Evolutionary conservation across 2,888 invertebrate species (phyloP), one percentile per base, ranked within the genome.

Genomic region (Hyposoter didymator): DNA sequence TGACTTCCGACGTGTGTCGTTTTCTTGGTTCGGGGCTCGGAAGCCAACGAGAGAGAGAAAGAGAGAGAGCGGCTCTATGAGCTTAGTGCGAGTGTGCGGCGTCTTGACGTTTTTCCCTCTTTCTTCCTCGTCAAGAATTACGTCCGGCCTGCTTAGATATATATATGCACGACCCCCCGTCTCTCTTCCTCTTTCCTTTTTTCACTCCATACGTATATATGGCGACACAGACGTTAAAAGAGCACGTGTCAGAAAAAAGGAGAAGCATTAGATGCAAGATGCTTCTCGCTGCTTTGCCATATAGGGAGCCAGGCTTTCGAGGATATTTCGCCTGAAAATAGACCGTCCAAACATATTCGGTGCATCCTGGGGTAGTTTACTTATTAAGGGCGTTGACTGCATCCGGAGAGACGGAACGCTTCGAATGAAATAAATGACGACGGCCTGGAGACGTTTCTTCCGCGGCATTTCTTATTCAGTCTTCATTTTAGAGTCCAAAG

Each of bases 1-100:
- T 52, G 76, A 86, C 84, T 86, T 86, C 80, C 86, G 81, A 81
- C 86, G 84, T 83, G 73, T 59, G 64, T 72, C 66, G 64, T 67
- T 72, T 80, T 83, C 83, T 79, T 76, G 43, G 75, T 75, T 72
- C 66, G 64, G 22, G 39, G 12, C 8, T 52, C 35, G 47, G 10
- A 47, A 22, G 39, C 10, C 28, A 45, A 19, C 28, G 19, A 49
- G 39, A 22, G 62, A 64, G 17, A 45, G n/a, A 69, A 12, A 8
- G 47, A 62, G 43, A 78, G 55, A 45, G 22, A 74, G 59, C n/a
- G 19, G 17, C 73, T 45, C 43, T 5, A n/a, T 32, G 59, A 59
- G 69, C 32, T 70, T 79, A n/a, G 17, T 43, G 52, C 49, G 82
- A 69, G 79, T 55, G 72, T 73, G 80, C 32, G 70, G 69, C 75